Evolutionary conservation across 2,797 vertebrate genomes (phyloP).

Genomic region (Enteromius afrohamiltoni): DNA sequence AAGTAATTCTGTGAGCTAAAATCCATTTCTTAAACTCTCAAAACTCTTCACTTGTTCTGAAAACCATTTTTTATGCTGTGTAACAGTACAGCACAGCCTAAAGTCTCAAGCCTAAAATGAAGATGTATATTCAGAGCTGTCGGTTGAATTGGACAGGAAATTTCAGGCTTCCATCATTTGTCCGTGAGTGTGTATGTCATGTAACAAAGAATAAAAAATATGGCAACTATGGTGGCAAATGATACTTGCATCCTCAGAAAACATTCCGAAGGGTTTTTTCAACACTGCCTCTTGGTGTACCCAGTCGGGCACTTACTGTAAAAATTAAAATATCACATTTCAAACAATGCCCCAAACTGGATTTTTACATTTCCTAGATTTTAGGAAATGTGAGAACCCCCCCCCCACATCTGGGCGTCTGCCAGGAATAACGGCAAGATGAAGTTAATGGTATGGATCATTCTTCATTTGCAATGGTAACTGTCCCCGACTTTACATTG

Average conservation of each 20-base stretch:
- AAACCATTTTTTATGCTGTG: neutral
- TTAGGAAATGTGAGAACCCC: neutral
- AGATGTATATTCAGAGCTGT: neutral
- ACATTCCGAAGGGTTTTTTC: neutral
- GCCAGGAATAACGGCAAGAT: neutral
- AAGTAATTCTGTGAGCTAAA: neutral
- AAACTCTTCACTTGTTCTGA: neutral
- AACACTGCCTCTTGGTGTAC: neutral
- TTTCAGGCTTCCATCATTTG: constrained; percentile 6
- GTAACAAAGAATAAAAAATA: neutral
- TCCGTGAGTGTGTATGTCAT: neutral
- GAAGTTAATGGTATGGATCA: neutral
- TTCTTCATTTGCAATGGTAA: neutral
- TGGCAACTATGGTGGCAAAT: neutral
- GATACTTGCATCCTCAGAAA: constrained; percentile 21
- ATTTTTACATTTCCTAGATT: neutral
- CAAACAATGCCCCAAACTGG: neutral
- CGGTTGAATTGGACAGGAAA: neutral
- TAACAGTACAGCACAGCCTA: neutral
- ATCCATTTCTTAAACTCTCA: neutral
- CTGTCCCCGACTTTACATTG: neutral
- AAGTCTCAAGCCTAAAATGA: too few species aligned
- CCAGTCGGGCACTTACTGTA: neutral
- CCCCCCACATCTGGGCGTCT: neutral
- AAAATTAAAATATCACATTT: neutral